A percentile compares a stretch with the other conserved stretches of the same genome.
These are phyloP conservation scores for Heliangelus exortis DNA, from an alignment of 2,797 vertebrate species.

Conservation along the genomic window DNA sequence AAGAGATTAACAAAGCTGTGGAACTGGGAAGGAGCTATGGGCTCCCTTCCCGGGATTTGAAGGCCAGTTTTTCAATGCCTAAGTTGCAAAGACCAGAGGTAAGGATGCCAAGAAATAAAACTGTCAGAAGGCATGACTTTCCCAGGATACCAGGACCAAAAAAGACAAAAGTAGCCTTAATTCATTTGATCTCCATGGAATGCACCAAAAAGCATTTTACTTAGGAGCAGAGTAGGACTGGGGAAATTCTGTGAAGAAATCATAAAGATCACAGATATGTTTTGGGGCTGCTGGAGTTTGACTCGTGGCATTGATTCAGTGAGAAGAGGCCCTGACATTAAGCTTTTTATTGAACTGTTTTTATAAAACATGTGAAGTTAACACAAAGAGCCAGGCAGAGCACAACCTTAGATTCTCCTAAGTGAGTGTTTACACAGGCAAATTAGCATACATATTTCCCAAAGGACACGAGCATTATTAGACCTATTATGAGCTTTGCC, in stretches of 20 bases:
- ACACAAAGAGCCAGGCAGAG: neutral
- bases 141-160: neutral
- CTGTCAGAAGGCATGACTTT: neutral
- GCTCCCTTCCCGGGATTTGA: neutral
- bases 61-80: neutral
- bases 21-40: neutral
- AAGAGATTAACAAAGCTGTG: neutral
- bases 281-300: neutral
- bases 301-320: neutral
- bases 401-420: neutral
- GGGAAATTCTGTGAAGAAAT: neutral
- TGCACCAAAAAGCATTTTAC: neutral
- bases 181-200: neutral
- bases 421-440: neutral
- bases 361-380: neutral
- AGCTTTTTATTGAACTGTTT: neutral
- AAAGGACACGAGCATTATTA: conserved; percentile 54
- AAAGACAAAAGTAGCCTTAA: neutral
- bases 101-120: neutral
- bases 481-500: conserved; percentile 15
- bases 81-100: neutral
- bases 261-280: neutral
- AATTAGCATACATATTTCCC: conserved; percentile 70
- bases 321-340: neutral
- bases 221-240: neutral